phyloP scores from a whole-genome alignment of 2,888 invertebrate genomes.

The Sympetrum striolatum region DNA sequence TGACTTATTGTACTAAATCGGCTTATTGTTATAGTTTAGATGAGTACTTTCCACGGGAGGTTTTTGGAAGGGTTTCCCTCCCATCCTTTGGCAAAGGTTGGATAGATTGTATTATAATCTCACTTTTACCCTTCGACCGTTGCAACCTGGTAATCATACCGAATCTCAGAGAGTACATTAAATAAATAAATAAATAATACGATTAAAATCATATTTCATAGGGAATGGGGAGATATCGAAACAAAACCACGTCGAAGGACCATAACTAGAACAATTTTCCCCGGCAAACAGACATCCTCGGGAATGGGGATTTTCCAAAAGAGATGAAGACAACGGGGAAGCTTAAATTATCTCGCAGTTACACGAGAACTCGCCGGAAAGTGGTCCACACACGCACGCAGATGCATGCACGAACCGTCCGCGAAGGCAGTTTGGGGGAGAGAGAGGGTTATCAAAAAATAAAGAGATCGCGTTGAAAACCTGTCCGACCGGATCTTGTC shows the following conservation, averaged over 20 bases:
- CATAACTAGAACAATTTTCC: neutral
- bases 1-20: too few relatives aligned
- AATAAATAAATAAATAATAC: too few relatives aligned
- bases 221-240: too few relatives aligned
- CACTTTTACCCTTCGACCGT: too few relatives aligned
- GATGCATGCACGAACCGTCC: neutral
- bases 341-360: neutral
- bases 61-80: too few relatives aligned
- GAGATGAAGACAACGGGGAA: neutral
- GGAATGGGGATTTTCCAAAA: neutral
- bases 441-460: neutral
- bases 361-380: neutral
- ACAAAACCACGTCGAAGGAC: neutral
- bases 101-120: too few relatives aligned
- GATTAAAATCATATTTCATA: too few relatives aligned
- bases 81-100: too few relatives aligned
- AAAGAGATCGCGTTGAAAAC: neutral
- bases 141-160: too few relatives aligned
- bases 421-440: neutral
- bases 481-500: neutral
- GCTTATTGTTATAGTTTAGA: too few relatives aligned
- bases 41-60: too few relatives aligned
- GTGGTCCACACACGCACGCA: neutral
- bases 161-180: too few relatives aligned
- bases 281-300: neutral